Conservation (phyloP, 2,797 vertebrate genomes). For the Nyctalus aviator region DNA sequence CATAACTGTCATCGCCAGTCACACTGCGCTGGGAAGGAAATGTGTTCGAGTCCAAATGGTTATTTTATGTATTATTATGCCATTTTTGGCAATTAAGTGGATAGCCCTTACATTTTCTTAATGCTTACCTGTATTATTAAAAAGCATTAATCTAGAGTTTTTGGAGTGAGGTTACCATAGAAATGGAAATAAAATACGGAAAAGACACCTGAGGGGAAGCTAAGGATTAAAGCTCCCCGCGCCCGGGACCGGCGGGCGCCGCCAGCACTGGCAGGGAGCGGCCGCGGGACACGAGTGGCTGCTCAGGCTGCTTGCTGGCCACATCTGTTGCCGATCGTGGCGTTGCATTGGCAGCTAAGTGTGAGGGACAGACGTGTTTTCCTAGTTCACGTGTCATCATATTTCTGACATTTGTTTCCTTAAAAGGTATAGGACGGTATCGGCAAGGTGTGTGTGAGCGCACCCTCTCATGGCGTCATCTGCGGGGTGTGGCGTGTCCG, state of each 20-base stretch:
- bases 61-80: background rate
- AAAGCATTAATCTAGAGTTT: constrained; percentile 58
- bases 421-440: too few relatives aligned
- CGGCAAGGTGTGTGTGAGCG: too few relatives aligned
- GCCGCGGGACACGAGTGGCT: background rate
- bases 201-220: constrained; percentile 3
- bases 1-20: background rate
- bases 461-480: too few relatives aligned
- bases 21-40: background rate
- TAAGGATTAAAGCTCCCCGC: background rate
- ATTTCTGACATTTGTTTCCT: background rate
- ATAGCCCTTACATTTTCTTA: background rate
- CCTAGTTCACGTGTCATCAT: background rate
- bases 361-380: background rate
- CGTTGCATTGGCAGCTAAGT: background rate
- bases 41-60: background rate
- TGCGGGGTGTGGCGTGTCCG: too few relatives aligned
- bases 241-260: background rate
- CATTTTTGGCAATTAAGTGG: constrained; percentile 5
- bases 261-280: background rate
- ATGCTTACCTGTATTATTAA: constrained; percentile 66
- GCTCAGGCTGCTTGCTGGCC: background rate
- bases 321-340: background rate
- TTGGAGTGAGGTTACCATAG: background rate
- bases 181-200: constrained; percentile 48